Conservation (phyloP, 2,797 vertebrate genomes). For the Argentina silus region DNA sequence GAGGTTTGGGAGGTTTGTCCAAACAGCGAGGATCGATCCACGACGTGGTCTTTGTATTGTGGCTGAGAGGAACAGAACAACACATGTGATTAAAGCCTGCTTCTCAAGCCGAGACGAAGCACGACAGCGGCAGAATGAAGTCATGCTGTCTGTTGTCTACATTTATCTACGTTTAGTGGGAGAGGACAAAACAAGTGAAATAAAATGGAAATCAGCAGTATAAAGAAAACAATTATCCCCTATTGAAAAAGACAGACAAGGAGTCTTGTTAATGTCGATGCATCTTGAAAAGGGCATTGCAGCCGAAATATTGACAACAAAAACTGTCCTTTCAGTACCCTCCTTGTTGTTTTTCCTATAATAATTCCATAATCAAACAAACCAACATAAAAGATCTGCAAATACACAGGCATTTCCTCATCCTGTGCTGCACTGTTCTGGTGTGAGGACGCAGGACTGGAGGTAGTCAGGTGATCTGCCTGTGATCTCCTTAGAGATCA, state of each 20-base stretch:
- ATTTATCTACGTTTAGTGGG: no score
- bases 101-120: conserved; percentile 26
- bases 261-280: neutral
- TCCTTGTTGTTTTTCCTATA: neutral
- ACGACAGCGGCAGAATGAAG: neutral
- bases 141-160: neutral
- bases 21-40: conserved; percentile 98
- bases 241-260: neutral
- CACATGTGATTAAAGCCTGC: conserved; percentile 51
- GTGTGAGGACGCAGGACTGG: conserved; percentile 70
- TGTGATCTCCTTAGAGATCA: conserved; percentile 75
- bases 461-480: conserved; percentile 74
- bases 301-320: neutral
- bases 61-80: conserved; percentile 80
- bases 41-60: conserved; percentile 99
- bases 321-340: neutral
- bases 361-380: neutral
- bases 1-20: conserved; percentile 92
- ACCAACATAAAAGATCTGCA: conserved; percentile 62
- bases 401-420: conserved; percentile 66
- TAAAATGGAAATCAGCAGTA: neutral
- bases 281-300: neutral
- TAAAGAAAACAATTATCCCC: neutral
- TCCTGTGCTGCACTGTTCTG: conserved; percentile 56
- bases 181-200: neutral